These are phyloP conservation scores for Pandemis heparana DNA, from an alignment of 2,888 invertebrate genomes.

Conservation along the genomic window DNA sequence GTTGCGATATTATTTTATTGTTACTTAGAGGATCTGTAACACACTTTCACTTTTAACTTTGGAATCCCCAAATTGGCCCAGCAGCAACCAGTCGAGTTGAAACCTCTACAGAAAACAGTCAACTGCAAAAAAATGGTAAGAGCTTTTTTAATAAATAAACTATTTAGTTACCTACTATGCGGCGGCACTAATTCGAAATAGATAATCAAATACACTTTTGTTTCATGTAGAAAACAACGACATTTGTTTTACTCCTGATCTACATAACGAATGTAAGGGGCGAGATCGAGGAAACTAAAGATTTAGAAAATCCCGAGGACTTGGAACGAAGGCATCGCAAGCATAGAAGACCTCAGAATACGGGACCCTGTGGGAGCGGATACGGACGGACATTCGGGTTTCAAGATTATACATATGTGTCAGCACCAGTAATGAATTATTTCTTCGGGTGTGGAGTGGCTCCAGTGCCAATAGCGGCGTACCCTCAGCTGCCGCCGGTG, in stretches of 20 bases:
- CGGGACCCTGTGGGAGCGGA: conserved; percentile 52
- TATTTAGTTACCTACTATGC: not conserved
- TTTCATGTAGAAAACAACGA: conserved; percentile 22
- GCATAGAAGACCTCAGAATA: conserved; percentile 52
- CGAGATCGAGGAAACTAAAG: conserved; percentile 42
- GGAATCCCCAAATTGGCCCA: conserved; percentile 55
- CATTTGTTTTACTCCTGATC: conserved; percentile 21
- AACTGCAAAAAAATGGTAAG: conserved; percentile 41
- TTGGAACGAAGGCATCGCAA: conserved; percentile 46
- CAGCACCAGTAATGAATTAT: conserved; percentile 77
- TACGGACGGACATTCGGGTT: conserved; percentile 65
- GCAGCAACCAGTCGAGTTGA: conserved; percentile 50
- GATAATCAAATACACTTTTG: not conserved
- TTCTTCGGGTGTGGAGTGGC: conserved; percentile 70
- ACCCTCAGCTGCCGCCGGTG: conserved; percentile 49
- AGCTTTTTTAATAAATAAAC: conserved; percentile 19
- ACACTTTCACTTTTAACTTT: conserved; percentile 73
- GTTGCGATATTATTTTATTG: conserved; percentile 68
- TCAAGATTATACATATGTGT: conserved; percentile 71
- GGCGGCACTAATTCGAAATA: not conserved
- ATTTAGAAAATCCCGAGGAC: conserved; percentile 43
- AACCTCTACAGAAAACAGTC: conserved; percentile 48
- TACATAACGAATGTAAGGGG: conserved; percentile 36
- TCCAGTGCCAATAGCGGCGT: conserved; percentile 46
- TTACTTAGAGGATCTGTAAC: conserved; percentile 59